A percentile compares a stretch with the other conserved stretches of the same genome.
These are phyloP conservation scores for Epicampocera succincta DNA, from an alignment of 2,888 invertebrate genomes.

Conservation along the genomic window DNA sequence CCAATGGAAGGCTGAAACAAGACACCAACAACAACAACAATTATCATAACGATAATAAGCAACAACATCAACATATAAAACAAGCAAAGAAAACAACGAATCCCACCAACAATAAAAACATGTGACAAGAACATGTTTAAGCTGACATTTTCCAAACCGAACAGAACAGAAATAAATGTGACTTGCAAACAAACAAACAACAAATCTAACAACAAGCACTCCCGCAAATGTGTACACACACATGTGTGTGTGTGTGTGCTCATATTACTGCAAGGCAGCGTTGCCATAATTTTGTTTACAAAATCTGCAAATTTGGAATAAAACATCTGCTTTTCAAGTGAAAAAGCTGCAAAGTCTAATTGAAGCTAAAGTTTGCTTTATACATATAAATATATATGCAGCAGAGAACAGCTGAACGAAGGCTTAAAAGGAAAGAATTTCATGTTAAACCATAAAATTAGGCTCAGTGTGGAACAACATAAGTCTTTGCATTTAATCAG, in stretches of 20 bases:
- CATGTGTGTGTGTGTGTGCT: neutral
- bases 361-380: no score
- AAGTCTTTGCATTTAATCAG: no score
- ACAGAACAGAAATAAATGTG: constrained; percentile 41
- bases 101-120: constrained; percentile 24
- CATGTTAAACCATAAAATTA: no score
- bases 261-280: no score
- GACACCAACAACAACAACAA: constrained; percentile 15
- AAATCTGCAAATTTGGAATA: no score
- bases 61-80: constrained; percentile 30
- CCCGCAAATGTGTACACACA: neutral
- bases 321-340: no score
- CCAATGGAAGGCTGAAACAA: constrained; percentile 34
- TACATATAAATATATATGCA: no score
- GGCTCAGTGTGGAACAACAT: no score
- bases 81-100: neutral
- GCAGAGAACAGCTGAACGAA: no score
- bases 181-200: neutral
- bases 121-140: constrained; percentile 67
- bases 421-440: no score
- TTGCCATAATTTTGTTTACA: no score
- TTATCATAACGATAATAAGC: constrained; percentile 33
- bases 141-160: constrained; percentile 59
- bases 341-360: no score
- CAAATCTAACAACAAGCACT: neutral